Evolutionary conservation across 2,113 vertebrate species (phyloP).

Genomic region (Naja naja): DNA sequence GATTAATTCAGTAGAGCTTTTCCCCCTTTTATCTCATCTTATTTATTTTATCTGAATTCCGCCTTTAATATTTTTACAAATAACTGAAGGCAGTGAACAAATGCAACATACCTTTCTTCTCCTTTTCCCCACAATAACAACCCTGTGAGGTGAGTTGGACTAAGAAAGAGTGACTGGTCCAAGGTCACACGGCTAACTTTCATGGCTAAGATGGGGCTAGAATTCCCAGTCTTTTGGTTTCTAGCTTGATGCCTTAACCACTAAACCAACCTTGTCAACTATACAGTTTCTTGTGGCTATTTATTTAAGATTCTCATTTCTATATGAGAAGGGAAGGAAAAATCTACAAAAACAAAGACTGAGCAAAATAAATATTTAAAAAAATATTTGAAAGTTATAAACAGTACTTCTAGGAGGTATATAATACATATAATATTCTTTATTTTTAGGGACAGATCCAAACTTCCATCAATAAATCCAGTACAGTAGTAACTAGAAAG

Average conservation of each 20-base stretch:
- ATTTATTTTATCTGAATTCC: background rate
- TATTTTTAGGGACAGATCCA: background rate
- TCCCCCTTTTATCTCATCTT: constrained; percentile 23
- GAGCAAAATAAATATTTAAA: constrained; percentile 29
- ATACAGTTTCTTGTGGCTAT: constrained; percentile 46
- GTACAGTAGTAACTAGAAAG: background rate
- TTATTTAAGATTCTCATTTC: constrained; percentile 36
- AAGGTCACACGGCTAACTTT: background rate
- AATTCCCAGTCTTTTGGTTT: background rate
- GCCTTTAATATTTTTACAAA: background rate
- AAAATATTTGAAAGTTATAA: constrained; percentile 36
- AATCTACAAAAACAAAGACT: constrained; percentile 8
- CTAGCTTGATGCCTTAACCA: background rate
- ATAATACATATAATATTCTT: constrained; percentile 38
- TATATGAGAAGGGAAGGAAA: background rate
- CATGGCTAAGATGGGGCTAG: background rate
- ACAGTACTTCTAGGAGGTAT: constrained; percentile 50
- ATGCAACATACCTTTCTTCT: background rate
- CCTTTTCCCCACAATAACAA: background rate
- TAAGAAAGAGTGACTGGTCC: background rate
- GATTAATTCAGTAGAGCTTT: constrained; percentile 36
- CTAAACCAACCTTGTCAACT: constrained; percentile 27
- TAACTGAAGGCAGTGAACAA: background rate
- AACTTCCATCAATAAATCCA: background rate
- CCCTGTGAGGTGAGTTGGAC: background rate